Evolutionary conservation across 2,888 invertebrate genomes (phyloP), one percentile per base, ranked within the genome.

Genomic region (Pandemis heparana): DNA sequence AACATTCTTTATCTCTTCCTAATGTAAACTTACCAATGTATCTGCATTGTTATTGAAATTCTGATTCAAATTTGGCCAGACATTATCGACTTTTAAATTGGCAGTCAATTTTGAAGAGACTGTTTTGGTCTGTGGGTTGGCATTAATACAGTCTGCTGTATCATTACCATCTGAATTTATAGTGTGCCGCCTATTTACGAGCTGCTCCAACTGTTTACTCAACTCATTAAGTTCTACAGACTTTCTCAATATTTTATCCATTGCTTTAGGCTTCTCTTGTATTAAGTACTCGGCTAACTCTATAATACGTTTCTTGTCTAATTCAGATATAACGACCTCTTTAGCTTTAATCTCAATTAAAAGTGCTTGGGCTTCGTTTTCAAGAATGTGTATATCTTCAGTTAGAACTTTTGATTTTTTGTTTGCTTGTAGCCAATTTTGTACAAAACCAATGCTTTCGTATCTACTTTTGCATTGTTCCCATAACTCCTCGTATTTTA

Each of bases 401-500:
- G 85, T 79, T 1, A 87, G 73, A 12, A 41, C 69, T 70, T 87
- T 71, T 16, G 76, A 77, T 75, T 79, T 84, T 71, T 85, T 83
- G 75, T 77, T 82, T 14, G 79, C 79, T 70, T 85, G 75, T 0
- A 88, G 75, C 74, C 86, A 80, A 66, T 84, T 85, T 79, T 90
- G 84, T n/a, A 92, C 87, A 67, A 83, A 85, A 46, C 88, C 88
- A 71, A 92, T 84, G 74, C 84, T 90, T 81, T 93, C 91, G 76
- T 85, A 92, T 80, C 88, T 82, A 46, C 76, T 81, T 79, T 92
- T 91, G 70, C 86, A 82, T 69, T 82, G 77, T 46, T 82, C 32
- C 93, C 94, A 92, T 16, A 89, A 70, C 1, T 84, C 79, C 78
- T 93, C 90, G 77, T 92, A 91, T 78, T 88, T 91, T 62, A 85